Conservation (phyloP, 2,888 invertebrate species). For the Drosophila flavopinicola region DNA sequence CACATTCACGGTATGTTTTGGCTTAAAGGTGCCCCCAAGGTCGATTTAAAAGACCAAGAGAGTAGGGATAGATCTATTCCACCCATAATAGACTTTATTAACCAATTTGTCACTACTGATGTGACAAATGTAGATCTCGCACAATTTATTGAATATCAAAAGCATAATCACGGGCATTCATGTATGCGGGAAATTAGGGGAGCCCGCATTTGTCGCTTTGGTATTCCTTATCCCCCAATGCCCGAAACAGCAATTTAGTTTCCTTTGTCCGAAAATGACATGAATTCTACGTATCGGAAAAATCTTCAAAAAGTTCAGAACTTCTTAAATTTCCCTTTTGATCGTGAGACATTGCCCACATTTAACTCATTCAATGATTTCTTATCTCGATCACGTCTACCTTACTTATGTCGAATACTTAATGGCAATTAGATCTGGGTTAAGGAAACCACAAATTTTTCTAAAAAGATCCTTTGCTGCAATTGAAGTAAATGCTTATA, state of each 20-base stretch:
- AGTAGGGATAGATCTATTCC: too few relatives aligned
- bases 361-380: too few relatives aligned
- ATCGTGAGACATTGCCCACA: not conserved
- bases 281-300: not conserved
- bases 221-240: conserved; percentile 8
- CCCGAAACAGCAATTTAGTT: conserved; percentile 6
- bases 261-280: not conserved
- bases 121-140: not conserved
- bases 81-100: not conserved
- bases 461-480: not conserved
- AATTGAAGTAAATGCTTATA: not conserved
- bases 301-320: not conserved
- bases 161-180: conserved; percentile 9
- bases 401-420: not conserved
- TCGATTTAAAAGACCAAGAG: not conserved
- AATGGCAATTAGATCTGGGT: conserved; percentile 16
- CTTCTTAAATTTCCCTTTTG: not conserved
- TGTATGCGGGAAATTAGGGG: conserved; percentile 2
- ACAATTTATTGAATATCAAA: conserved; percentile 2
- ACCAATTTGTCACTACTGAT: not conserved
- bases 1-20: conserved; percentile 1
- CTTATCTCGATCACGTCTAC: too few relatives aligned
- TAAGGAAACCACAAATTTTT: conserved; percentile 24
- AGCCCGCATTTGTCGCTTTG: not conserved
- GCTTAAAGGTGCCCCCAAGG: not conserved